These are phyloP conservation scores for Vanessa atalanta DNA, from an alignment of 1,140 invertebrate genomes.

Conservation along the genomic window DNA sequence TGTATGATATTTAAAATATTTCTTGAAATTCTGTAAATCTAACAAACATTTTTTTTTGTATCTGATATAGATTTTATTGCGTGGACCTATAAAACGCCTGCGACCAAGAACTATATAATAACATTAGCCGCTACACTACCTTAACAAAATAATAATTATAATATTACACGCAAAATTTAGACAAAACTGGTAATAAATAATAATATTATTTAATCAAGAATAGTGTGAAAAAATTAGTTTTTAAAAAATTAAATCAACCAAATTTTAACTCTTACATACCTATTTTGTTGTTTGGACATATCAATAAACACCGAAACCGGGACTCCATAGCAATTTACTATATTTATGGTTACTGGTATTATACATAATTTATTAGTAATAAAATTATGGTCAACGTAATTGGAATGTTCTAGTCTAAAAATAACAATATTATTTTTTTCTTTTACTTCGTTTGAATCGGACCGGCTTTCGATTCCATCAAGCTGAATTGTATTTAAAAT, in stretches of 20 bases:
- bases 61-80: no score
- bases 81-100: no score
- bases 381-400: slow-evolving; percentile 80
- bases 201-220: no score
- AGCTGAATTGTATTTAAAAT: slow-evolving; percentile 45
- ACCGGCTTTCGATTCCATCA: slow-evolving; percentile 55
- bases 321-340: slow-evolving; percentile 77
- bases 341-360: slow-evolving; percentile 79
- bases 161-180: no score
- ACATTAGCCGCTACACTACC: no score
- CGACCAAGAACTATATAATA: no score
- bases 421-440: slow-evolving; percentile 75
- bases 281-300: slow-evolving; percentile 69
- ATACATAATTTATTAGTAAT: slow-evolving; percentile 76
- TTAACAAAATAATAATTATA: no score
- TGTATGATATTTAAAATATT: no score
- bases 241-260: not conserved
- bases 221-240: no score
- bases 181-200: no score
- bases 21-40: no score
- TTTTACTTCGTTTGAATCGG: slow-evolving; percentile 47
- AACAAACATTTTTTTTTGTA: no score
- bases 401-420: slow-evolving; percentile 78
- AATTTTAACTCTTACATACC: slow-evolving; percentile 39
- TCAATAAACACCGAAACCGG: slow-evolving; percentile 74